A percentile compares a stretch with the other conserved stretches of the same genome.
Conservation (phyloP, 2,113 vertebrate genomes). For the rat (Rattus norvegicus) region GRCr8 NC_086026.1:122556501-122557000, state of each 20-base stretch:
- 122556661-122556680: too few relatives aligned
- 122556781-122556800: not conserved
- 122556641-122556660: not conserved
- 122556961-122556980: not conserved
- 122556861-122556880: not conserved
- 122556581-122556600: not conserved
- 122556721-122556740: not conserved
- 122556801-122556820: constrained; percentile 67
- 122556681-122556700: not conserved
- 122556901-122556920: constrained; percentile 19
- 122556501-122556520: not conserved
- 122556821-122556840: constrained; percentile 83
- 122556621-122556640: constrained; percentile 8
- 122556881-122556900: not conserved
- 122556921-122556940: constrained; percentile 20
- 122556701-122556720: not conserved
- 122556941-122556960: constrained; percentile 21
- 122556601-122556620: not conserved
- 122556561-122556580: not conserved
- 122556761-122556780: not conserved
- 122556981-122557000: constrained; percentile 37
- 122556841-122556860: not conserved
- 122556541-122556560: not conserved
- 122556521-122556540: not conserved
- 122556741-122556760: not conserved